phyloP scores from a whole-genome alignment of 2,113 vertebrate genomes.

The Halcyon malimbica region DNA sequence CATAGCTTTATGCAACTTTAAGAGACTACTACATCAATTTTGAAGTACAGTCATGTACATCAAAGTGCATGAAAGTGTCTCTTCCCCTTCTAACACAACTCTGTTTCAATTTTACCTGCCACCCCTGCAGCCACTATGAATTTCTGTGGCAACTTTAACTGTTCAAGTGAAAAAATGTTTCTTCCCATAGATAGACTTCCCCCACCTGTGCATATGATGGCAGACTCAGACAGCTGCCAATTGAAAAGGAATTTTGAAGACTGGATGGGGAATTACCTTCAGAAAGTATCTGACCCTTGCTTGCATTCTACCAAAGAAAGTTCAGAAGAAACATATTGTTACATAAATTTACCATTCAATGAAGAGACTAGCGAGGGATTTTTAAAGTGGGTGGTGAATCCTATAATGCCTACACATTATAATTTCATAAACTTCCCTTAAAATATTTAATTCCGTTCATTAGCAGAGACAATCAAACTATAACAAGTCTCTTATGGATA shows the following conservation, averaged over 20 bases:
- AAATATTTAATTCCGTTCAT: conserved; percentile 18
- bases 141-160: not conserved
- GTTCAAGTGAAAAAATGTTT: not conserved
- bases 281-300: not conserved
- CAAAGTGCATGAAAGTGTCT: not conserved
- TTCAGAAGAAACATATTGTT: not conserved
- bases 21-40: not conserved
- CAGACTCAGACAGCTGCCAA: not conserved
- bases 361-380: not conserved
- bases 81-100: not conserved
- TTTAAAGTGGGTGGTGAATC: not conserved
- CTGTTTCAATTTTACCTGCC: not conserved
- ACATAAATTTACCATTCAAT: not conserved
- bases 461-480: not conserved
- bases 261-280: not conserved
- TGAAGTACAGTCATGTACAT: not conserved
- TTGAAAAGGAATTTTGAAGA: not conserved
- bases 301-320: not conserved
- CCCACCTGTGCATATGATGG: not conserved
- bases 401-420: not conserved
- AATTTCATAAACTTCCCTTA: conserved; percentile 8
- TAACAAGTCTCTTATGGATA: not conserved
- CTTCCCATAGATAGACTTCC: not conserved
- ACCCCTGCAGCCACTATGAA: not conserved
- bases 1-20: not conserved